Base-by-base conservation (phyloP, 2,797 vertebrate genomes). In the Limosa lapponica region DNA sequence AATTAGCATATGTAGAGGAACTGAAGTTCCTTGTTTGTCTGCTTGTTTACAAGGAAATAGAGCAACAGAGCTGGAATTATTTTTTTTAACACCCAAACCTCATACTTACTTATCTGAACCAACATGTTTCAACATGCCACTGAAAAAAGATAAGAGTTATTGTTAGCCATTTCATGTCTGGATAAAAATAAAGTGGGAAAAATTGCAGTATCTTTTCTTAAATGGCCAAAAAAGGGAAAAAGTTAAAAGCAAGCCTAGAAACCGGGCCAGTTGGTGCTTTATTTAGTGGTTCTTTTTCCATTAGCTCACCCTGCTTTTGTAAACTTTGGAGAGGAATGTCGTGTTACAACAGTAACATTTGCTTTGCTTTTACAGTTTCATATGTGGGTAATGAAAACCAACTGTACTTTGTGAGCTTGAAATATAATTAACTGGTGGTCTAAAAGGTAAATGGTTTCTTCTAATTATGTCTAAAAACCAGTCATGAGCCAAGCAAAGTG, bases 221-320 rank as follows among this genome's bases (percentile, higher is more conserved):
- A 96, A 72, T 82, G 32, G 55, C 82, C 72, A 92, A 95, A 93
- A 94, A 87, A 88, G 66, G 91, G 24, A 49, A 93, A 86, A 92
- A 92, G 58, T 61, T 90, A 78, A 78, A 93, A 83, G 70, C 73
- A 90, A 92, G 49, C 30, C 44, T 74, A 83, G 89, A 92, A 96
- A 78, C 46, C 1, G 1, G 72, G 89, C 89, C 89, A 86, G 46
- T 24, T 83, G 54, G 36, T 86, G 65, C 96, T 95, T 95, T 94
- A 90, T 91, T 95, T 94, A 93, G 91, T 91, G 75, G 27, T 71
- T 89, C 59, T 79, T 94, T 96, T 96, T 96, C 96, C 92, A 82
- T 90, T 92, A 92, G 75, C 91, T 93, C 91, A 92, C 61, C 17
- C 87, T 81, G 58, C 69, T 83, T 92, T 93, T 90, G 79, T 94